Conservation (phyloP, 2,888 invertebrate genomes). For the Suillia variegata region DNA sequence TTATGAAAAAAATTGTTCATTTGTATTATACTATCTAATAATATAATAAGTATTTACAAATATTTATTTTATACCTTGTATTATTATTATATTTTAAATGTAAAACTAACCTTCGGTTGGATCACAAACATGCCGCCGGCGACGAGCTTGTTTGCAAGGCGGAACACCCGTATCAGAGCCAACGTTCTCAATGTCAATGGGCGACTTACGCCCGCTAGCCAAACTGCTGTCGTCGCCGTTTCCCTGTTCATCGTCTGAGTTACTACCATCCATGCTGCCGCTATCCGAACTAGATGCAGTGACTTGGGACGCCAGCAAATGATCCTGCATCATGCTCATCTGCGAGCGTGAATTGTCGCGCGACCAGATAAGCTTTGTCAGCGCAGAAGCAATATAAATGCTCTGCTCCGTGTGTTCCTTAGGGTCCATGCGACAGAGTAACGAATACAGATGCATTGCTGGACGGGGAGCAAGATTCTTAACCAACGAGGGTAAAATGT, state of each 20-base stretch:
- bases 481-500: constrained; percentile 85
- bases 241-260: constrained; percentile 77
- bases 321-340: constrained; percentile 56
- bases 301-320: constrained; percentile 62
- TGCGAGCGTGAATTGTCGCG: constrained; percentile 66
- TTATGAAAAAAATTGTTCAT: too few relatives aligned
- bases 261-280: constrained; percentile 79
- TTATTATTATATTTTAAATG: too few relatives aligned
- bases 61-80: too few relatives aligned
- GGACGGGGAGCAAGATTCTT: constrained; percentile 88
- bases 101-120: constrained; percentile 42
- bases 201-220: constrained; percentile 63
- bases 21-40: too few relatives aligned
- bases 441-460: constrained; percentile 83
- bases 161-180: constrained; percentile 62
- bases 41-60: too few relatives aligned
- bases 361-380: constrained; percentile 91
- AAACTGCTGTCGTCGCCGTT: constrained; percentile 65
- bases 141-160: constrained; percentile 64
- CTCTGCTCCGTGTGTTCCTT: constrained; percentile 94
- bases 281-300: constrained; percentile 74
- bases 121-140: constrained; percentile 57
- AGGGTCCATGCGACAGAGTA: constrained; percentile 86
- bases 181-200: constrained; percentile 61
- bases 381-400: constrained; percentile 84